Percentiles rank a stretch among this genome's conserved stretches.
These are phyloP conservation scores for Macaria notata DNA, from an alignment of 2,888 invertebrate genomes.

Conservation along the genomic window DNA sequence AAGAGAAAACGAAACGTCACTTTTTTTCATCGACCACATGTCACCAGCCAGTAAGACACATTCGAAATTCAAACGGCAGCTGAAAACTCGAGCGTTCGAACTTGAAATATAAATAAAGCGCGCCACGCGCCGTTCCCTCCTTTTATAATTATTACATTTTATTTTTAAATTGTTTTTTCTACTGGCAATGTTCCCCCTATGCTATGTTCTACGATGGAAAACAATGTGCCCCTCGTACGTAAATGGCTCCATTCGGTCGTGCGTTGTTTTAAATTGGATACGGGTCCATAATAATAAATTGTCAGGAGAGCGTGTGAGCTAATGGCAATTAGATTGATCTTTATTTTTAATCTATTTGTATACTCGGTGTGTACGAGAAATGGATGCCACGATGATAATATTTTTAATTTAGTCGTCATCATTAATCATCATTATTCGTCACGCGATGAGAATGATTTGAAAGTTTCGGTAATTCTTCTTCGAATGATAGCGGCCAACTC, in stretches of 20 bases:
- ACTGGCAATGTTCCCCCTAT: slow-evolving; percentile 73
- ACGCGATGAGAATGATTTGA: no score
- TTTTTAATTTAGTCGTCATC: no score
- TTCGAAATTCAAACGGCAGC: slow-evolving; percentile 73
- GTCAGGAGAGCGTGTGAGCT: slow-evolving; percentile 71
- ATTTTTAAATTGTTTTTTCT: slow-evolving; percentile 83
- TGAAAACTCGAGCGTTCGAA: slow-evolving; percentile 59
- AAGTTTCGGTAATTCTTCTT: no score
- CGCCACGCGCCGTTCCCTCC: slow-evolving; percentile 77
- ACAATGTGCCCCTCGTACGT: slow-evolving; percentile 71
- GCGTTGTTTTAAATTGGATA: slow-evolving; percentile 82
- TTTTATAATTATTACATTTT: slow-evolving; percentile 81
- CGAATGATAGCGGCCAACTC: no score
- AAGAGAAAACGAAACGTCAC: slow-evolving; percentile 24
- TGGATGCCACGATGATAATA: no score
- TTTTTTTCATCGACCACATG: slow-evolving; percentile 59
- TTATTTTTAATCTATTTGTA: slow-evolving; percentile 56
- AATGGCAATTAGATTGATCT: slow-evolving; percentile 79
- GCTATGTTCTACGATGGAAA: slow-evolving; percentile 67
- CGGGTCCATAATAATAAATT: slow-evolving; percentile 81
- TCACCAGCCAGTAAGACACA: slow-evolving; percentile 49
- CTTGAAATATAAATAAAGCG: slow-evolving; percentile 73
- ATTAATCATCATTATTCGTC: no score
- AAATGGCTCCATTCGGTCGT: slow-evolving; percentile 70
- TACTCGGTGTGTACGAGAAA: slow-evolving; percentile 9